Percentiles rank a stretch among this genome's conserved stretches.
These are phyloP conservation scores for Parauchenoglanis ngamensis DNA, from an alignment of 2,797 vertebrate genomes.

Conservation along the genomic window DNA sequence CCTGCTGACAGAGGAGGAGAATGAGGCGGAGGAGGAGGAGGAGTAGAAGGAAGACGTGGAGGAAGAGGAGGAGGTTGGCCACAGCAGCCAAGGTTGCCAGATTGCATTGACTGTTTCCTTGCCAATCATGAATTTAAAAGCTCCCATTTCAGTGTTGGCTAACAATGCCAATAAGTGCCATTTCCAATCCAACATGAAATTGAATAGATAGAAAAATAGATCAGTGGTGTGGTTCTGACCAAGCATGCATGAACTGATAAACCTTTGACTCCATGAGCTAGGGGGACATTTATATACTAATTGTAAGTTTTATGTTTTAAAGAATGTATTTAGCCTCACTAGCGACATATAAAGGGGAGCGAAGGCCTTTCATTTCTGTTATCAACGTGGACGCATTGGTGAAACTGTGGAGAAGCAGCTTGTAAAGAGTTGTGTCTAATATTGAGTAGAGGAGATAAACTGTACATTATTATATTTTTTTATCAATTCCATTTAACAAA, in stretches of 20 bases:
- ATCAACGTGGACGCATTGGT: too few species aligned
- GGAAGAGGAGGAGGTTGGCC: neutral
- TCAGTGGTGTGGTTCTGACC: neutral
- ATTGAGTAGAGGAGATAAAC: too few species aligned
- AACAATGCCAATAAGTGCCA: neutral
- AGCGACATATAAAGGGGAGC: neutral
- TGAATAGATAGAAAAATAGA: neutral
- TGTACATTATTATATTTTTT: too few species aligned
- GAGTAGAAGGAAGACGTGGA: neutral
- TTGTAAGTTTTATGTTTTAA: neutral
- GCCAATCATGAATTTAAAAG: neutral
- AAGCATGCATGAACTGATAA: too few species aligned
- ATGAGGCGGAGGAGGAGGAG: neutral
- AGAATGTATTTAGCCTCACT: neutral
- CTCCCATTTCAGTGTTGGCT: neutral
- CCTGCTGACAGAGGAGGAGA: neutral
- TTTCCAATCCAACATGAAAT: neutral
- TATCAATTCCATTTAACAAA: too few species aligned
- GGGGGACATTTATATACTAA: neutral
- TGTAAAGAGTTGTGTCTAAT: too few species aligned
- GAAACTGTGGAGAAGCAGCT: too few species aligned
- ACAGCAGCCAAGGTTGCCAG: conserved; percentile 28
- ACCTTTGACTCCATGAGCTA: neutral
- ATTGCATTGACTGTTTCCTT: neutral
- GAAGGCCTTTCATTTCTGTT: too few species aligned